Evolutionary conservation across 2,113 vertebrate genomes (phyloP).

Genomic region (Mellivora capensis): DNA sequence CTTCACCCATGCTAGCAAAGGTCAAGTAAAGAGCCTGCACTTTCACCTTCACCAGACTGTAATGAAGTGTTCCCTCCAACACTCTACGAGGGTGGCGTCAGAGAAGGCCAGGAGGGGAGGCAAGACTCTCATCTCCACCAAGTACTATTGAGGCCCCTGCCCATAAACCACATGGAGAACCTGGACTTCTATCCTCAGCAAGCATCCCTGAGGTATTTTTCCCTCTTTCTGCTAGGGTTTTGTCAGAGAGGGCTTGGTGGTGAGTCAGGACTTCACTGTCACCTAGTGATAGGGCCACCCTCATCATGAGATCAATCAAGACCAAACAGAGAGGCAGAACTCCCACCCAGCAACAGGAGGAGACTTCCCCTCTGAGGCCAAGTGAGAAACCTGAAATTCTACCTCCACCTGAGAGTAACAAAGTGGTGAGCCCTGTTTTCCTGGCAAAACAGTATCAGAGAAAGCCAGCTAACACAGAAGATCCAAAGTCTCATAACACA

Average conservation of each 20-base stretch:
- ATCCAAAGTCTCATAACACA: neutral
- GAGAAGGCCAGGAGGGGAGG: neutral
- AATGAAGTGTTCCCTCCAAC: neutral
- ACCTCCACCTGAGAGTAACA: neutral
- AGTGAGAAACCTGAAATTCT: neutral
- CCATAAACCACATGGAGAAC: neutral
- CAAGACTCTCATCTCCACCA: neutral
- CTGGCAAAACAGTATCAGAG: neutral
- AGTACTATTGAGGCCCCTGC: too few relatives aligned
- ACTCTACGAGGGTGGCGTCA: neutral
- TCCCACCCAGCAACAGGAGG: neutral
- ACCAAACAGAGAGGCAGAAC: neutral
- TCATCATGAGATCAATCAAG: neutral
- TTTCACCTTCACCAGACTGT: neutral
- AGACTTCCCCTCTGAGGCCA: neutral
- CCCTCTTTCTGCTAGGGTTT: neutral
- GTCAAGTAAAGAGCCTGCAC: neutral
- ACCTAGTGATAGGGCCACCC: neutral
- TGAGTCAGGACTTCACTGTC: neutral
- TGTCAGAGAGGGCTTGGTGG: neutral
- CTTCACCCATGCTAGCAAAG: neutral
- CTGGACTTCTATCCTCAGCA: neutral
- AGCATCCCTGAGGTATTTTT: neutral
- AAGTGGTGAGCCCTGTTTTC: neutral
- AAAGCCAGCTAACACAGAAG: neutral